Base-by-base conservation (phyloP, 2,888 invertebrate species). In the Alitta virens region DNA sequence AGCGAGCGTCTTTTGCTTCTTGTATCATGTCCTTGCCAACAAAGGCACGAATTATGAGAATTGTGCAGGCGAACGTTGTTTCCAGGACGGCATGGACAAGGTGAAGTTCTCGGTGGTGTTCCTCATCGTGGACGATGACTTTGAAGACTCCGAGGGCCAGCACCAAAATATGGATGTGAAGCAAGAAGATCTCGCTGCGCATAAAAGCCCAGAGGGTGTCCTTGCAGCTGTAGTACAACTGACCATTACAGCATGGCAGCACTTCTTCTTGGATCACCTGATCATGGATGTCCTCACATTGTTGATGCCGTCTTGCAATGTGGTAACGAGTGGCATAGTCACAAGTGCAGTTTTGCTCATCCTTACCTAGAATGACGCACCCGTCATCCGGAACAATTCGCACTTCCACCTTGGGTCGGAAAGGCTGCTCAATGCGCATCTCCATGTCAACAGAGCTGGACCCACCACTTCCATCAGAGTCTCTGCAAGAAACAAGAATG, bases 261-360 rank as follows among this genome's bases (percentile, higher is more conserved):
- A 46, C 46, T 7, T 46, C 18, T 46, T 46, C 46, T 12, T 46
- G 21, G 9, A 46, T 18, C 18, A 46, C 46, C n/a, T 46, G n/a
- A 7, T 16, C n/a, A n/a, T 21, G 5, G n/a, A 46, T 21, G n/a
- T 18, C 46, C 18, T 46, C 18, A 46, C 46, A 21, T 16, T 46
- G 46, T 21, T 46, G 18, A 16, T n/a, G 18, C 9, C 46, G 46
- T 16, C 21, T 5, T 18, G 21, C 18, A 21, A 46, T 46, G 46
- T 46, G 46, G n/a, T 46, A 46, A n/a, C 46, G 46, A n/a, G 46
- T 46, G 46, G 46, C 46, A 46, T 46, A 46, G n/a, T 46, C 21
- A 46, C 46, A 46, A 21, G 46, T 46, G 46, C 18, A n/a, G n/a
- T n/a, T 46, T 7, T 46, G 18, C 21, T 46, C 46, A 21, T 46